phyloP scores from a whole-genome alignment of 2,113 vertebrate species.

The Cnemophilus loriae region DNA sequence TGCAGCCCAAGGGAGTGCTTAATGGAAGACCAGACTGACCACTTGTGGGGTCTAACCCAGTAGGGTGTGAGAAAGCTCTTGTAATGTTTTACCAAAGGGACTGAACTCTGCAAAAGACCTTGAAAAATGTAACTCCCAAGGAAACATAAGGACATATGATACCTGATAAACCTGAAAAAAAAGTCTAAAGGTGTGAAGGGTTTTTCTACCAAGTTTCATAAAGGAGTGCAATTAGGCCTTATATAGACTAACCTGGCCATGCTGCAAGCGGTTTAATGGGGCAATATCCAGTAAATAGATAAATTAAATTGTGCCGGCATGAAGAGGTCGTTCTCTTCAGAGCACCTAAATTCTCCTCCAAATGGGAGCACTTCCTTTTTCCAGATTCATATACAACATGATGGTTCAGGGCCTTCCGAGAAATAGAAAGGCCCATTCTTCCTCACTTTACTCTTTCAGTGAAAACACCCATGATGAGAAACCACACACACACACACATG shows the following conservation, averaged over 20 bases:
- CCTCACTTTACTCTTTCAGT: background rate
- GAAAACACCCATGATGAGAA: background rate
- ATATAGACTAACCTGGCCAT: background rate
- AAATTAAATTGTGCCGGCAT: background rate
- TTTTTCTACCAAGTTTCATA: background rate
- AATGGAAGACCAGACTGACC: background rate
- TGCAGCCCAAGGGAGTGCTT: background rate
- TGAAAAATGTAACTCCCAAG: background rate
- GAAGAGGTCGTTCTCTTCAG: background rate
- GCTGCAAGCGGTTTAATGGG: background rate
- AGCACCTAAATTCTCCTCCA: background rate
- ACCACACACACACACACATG: background rate
- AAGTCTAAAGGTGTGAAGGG: background rate
- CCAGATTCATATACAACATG: background rate
- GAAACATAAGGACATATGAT: background rate
- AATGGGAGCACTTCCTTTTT: background rate
- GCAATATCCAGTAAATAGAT: background rate
- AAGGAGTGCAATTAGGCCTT: background rate
- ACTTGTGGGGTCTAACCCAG: background rate
- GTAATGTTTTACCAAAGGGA: background rate
- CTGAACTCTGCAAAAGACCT: background rate
- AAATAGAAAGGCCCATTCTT: slow-evolving; percentile 17
- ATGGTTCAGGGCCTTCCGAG: background rate
- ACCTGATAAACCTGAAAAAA: background rate
- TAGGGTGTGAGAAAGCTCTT: background rate